phyloP scores from a whole-genome alignment of 2,113 vertebrate species.

The Antechinus flavipes region DNA sequence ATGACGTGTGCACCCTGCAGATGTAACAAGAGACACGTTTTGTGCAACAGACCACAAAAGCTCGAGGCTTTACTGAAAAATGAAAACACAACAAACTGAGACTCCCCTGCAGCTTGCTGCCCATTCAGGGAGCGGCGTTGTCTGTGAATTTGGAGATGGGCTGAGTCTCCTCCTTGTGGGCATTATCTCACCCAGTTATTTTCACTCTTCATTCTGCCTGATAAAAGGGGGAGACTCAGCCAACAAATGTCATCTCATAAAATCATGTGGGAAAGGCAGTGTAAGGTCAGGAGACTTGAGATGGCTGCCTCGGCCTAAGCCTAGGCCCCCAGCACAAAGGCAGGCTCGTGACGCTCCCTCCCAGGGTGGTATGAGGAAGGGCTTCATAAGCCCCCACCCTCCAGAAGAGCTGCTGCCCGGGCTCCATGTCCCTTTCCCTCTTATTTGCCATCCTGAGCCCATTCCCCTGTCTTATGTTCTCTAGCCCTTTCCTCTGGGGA shows the following conservation, averaged over 20 bases:
- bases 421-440: neutral
- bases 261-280: constrained; percentile 1
- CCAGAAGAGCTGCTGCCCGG: neutral
- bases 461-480: neutral
- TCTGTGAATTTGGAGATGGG: constrained; percentile 37
- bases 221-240: constrained; percentile 62
- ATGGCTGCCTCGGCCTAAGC: neutral
- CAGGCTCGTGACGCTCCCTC: neutral
- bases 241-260: constrained; percentile 19
- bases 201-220: constrained; percentile 7
- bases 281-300: neutral
- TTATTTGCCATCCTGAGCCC: neutral
- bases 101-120: constrained; percentile 34
- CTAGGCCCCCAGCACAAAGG: neutral
- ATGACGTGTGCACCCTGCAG: constrained; percentile 67
- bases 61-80: constrained; percentile 67
- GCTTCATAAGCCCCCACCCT: neutral
- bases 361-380: neutral
- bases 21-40: constrained; percentile 67
- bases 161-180: constrained; percentile 11
- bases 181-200: constrained; percentile 42
- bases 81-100: constrained; percentile 74
- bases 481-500: neutral
- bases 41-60: constrained; percentile 66
- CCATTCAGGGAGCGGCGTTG: constrained; percentile 48